Conservation (phyloP, 2,797 vertebrate species). For the Muscicapa striata region DNA sequence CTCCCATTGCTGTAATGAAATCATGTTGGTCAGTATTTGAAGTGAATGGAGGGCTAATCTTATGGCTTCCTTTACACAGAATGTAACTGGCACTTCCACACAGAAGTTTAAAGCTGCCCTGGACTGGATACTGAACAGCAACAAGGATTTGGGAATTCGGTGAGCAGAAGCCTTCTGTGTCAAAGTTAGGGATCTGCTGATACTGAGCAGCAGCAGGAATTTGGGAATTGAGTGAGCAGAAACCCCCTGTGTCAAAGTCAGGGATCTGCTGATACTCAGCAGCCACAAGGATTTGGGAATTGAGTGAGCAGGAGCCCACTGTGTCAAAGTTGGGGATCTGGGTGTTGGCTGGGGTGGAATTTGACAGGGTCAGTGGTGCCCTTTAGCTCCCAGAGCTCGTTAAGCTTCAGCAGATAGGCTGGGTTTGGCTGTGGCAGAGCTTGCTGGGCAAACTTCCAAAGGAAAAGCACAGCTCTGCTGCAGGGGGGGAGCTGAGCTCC, state of each 20-base stretch:
- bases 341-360: not conserved
- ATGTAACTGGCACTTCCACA: slow-evolving; percentile 65
- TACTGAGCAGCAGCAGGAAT: too few relatives aligned
- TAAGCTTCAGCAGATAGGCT: not conserved
- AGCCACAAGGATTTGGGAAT: not conserved
- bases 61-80: slow-evolving; percentile 63
- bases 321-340: not conserved
- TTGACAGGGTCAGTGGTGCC: not conserved
- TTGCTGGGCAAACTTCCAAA: not conserved
- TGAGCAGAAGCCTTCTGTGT: slow-evolving; percentile 4
- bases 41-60: slow-evolving; percentile 40
- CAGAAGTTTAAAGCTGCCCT: slow-evolving; percentile 77
- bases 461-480: not conserved
- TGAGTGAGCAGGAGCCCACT: slow-evolving; percentile 42
- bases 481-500: not conserved
- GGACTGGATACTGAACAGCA: slow-evolving; percentile 78
- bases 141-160: slow-evolving; percentile 81
- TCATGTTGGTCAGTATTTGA: not conserved
- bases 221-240: too few relatives aligned
- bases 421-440: not conserved
- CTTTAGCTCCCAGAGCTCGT: not conserved
- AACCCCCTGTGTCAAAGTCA: not conserved
- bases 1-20: not conserved
- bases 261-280: not conserved
- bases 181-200: not conserved